Conservation (phyloP, 2,113 vertebrate species). For the Morone chrysops region DNA sequence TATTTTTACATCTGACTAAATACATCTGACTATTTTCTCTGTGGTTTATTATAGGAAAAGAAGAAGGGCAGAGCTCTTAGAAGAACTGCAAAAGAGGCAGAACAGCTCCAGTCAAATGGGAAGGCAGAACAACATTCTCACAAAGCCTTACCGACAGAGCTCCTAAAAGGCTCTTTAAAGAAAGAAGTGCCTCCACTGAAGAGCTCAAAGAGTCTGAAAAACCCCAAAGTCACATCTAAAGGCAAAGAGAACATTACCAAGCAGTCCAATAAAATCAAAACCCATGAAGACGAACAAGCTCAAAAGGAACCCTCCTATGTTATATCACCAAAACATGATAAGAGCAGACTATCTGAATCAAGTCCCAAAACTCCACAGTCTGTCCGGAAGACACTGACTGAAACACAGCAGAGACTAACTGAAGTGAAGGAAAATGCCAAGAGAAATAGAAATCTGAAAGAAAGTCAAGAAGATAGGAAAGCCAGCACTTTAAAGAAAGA, state of each 20-base stretch:
- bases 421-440: conserved; percentile 13
- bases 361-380: conserved; percentile 15
- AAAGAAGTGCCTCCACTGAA: conserved; percentile 31
- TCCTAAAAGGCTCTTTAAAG: conserved; percentile 39
- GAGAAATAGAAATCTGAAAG: conserved; percentile 22
- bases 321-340: conserved; percentile 28
- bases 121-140: conserved; percentile 10
- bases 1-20: conserved; percentile 19
- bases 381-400: conserved; percentile 11
- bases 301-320: not conserved
- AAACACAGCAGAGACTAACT: conserved; percentile 7
- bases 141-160: conserved; percentile 54
- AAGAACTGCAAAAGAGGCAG: conserved; percentile 45
- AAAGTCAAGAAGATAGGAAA: not conserved
- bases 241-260: conserved; percentile 62
- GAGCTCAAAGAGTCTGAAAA: conserved; percentile 22
- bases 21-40: conserved; percentile 5
- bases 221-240: conserved; percentile 36
- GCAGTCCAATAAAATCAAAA: conserved; percentile 1
- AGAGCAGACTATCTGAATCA: conserved; percentile 5
- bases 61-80: conserved; percentile 38
- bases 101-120: conserved; percentile 12
- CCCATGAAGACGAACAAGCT: not conserved
- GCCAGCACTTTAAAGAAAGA: conserved; percentile 10
- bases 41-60: conserved; percentile 52